Percentiles rank a stretch among this genome's conserved stretches.
Evolutionary conservation across 2,797 vertebrate genomes (phyloP).

Genomic region (Miichthys miiuy): DNA sequence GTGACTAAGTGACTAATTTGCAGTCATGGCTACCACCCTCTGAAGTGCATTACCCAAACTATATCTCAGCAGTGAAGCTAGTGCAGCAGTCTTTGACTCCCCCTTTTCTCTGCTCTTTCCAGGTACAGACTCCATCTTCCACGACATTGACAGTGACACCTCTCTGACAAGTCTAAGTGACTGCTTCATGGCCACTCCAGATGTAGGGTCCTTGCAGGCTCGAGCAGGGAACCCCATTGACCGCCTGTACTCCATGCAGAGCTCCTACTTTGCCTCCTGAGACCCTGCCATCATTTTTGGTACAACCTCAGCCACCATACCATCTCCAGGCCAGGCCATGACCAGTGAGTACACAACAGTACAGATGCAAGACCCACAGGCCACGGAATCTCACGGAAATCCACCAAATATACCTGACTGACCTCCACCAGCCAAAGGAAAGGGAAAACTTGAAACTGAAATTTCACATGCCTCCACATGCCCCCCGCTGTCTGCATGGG

Average conservation of each 20-base stretch:
- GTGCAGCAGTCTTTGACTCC: background rate
- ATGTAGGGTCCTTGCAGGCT: conserved; percentile 88
- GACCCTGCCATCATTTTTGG: conserved; percentile 28
- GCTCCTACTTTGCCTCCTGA: conserved; percentile 96
- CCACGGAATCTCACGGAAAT: background rate
- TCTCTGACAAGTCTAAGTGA: conserved; percentile 95
- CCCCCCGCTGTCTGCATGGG: background rate
- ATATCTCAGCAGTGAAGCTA: no score
- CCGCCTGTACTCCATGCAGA: conserved; percentile 97
- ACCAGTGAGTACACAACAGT: conserved; percentile 9
- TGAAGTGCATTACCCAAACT: no score
- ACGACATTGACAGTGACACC: conserved; percentile 94
- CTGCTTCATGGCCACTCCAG: conserved; percentile 89
- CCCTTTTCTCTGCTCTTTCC: conserved; percentile 16
- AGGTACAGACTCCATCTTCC: conserved; percentile 94
- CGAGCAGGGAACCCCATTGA: conserved; percentile 92
- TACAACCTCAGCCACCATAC: background rate
- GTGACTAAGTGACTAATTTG: no score
- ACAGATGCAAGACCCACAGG: conserved; percentile 63
- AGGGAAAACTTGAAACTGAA: conserved; percentile 13
- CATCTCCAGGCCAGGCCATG: background rate
- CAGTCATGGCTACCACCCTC: no score
- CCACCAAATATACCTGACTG: conserved; percentile 40
- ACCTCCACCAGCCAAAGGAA: conserved; percentile 46
- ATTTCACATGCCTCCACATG: background rate